phyloP scores from a whole-genome alignment of 2,113 vertebrate genomes.

The Indri indri region DNA sequence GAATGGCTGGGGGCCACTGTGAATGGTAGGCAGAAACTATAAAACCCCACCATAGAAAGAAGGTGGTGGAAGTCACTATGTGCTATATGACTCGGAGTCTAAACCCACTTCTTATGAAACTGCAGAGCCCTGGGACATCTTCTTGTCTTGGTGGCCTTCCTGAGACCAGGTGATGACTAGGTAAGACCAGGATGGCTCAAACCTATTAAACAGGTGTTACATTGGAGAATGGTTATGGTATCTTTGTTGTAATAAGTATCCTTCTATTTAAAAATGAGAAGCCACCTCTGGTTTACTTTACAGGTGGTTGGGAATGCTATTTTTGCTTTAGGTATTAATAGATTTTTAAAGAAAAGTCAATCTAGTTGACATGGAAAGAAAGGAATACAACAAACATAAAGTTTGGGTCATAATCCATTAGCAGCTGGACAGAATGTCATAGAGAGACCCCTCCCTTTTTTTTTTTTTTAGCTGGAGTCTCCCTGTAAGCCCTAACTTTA shows the following conservation, averaged over 20 bases:
- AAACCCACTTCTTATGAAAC: background rate
- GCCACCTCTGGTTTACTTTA: background rate
- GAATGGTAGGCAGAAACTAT: background rate
- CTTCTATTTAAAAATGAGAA: background rate
- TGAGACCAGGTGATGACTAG: background rate
- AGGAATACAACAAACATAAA: background rate
- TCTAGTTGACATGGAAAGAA: background rate
- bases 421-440: background rate
- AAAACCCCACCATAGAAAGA: background rate
- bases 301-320: background rate
- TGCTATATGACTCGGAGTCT: background rate
- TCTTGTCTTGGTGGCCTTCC: background rate
- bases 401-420: background rate
- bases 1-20: background rate
- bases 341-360: constrained; percentile 27
- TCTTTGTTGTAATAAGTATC: background rate
- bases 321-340: background rate
- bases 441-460: no score
- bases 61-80: background rate
- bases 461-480: background rate
- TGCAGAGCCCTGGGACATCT: background rate
- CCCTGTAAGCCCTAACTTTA: background rate
- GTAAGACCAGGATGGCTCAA: background rate
- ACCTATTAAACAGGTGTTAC: background rate
- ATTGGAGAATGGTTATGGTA: accelerated